Evolutionary conservation across 2,888 invertebrate genomes (phyloP).

Genomic region (Meganola albula): DNA sequence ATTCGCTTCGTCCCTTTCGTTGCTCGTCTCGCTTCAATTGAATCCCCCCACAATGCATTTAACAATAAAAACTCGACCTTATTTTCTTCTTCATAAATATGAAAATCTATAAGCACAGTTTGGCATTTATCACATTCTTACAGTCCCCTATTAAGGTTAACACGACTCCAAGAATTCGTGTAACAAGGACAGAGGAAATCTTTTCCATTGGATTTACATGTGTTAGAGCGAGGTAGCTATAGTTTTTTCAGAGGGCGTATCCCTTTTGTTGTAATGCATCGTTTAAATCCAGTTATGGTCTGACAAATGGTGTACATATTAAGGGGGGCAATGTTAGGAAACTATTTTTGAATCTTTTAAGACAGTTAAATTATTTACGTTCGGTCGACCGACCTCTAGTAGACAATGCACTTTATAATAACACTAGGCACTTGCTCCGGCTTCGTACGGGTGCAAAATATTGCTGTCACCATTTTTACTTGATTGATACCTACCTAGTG

Average conservation of each 20-base stretch:
- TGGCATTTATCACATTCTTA: constrained; percentile 50
- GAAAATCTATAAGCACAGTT: constrained; percentile 20
- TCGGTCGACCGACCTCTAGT: constrained; percentile 63
- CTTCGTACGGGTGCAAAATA: no score
- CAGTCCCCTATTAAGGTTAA: constrained; percentile 52
- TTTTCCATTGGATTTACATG: constrained; percentile 5
- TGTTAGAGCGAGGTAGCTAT: constrained; percentile 39
- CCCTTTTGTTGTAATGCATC: constrained; percentile 59
- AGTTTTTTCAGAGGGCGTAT: constrained; percentile 54
- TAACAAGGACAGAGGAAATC: constrained; percentile 43
- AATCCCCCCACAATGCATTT: constrained; percentile 47
- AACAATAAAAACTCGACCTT: constrained; percentile 30
- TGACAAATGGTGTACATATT: constrained; percentile 78
- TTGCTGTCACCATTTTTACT: no score
- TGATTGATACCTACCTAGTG: no score
- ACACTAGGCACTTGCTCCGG: no score
- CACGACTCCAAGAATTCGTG: constrained; percentile 46
- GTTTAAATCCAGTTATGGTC: constrained; percentile 77
- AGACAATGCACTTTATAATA: constrained; percentile 78
- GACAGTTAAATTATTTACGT: constrained; percentile 78
- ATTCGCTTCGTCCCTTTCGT: constrained; percentile 62
- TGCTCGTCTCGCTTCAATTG: constrained; percentile 62
- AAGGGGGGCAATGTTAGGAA: constrained; percentile 77
- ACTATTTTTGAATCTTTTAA: constrained; percentile 79
- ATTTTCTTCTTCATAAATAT: neutral